Percentiles rank a stretch among this genome's conserved stretches.
Conservation (phyloP, 2,113 vertebrate genomes). For the Eupsittula cactorum region DNA sequence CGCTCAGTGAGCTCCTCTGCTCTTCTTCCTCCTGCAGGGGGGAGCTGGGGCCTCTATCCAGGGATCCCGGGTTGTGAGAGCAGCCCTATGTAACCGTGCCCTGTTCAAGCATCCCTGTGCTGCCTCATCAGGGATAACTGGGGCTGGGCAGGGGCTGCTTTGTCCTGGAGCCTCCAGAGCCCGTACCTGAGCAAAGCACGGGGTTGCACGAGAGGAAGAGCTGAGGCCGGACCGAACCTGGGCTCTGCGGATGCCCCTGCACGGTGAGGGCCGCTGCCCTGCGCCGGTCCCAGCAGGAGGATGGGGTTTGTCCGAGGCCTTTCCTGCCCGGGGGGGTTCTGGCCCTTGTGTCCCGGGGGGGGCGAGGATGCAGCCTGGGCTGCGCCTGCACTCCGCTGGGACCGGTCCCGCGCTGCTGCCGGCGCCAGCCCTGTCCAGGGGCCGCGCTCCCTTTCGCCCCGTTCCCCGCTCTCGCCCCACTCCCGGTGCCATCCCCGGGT, state of each 20-base stretch:
- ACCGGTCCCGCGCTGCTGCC: neutral
- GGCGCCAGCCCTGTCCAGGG: neutral
- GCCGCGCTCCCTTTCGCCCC: neutral
- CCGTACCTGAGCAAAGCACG: too few species aligned
- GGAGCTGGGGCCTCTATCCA: neutral
- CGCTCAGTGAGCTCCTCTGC: too few species aligned
- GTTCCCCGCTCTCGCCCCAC: neutral
- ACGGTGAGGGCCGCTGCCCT: neutral
- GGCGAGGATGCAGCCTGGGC: fast-evolving
- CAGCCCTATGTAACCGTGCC: neutral
- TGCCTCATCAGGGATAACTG: neutral
- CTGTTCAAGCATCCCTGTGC: neutral
- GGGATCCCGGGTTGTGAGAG: neutral
- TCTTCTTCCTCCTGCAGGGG: neutral
- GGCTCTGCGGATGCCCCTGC: too few species aligned
- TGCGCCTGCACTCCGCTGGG: neutral
- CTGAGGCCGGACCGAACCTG: neutral
- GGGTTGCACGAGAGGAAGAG: too few species aligned
- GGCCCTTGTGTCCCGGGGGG: too few species aligned
- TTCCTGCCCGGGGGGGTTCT: neutral
- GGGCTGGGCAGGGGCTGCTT: neutral
- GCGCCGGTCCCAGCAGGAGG: fast-evolving
- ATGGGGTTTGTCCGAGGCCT: neutral
- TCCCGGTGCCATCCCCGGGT: neutral
- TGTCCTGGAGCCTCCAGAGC: neutral